A percentile compares a stretch with the other conserved stretches of the same genome.
Conservation (phyloP, 2,113 vertebrate genomes). For the Chamaea fasciata region DNA sequence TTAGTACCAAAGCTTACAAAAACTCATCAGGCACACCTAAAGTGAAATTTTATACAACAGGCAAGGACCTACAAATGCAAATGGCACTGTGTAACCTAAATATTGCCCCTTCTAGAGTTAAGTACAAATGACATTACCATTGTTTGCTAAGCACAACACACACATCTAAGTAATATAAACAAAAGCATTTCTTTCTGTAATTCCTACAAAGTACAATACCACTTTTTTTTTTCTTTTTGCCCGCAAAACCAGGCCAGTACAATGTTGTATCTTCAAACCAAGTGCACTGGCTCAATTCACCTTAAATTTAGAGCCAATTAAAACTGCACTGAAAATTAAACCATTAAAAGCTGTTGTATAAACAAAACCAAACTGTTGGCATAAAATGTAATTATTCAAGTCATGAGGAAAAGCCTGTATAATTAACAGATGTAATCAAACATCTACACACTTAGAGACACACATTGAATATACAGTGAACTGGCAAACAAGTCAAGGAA, state of each 20-base stretch:
- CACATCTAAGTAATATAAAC: neutral
- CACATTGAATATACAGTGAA: neutral
- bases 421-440: slow-evolving; percentile 44
- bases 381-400: slow-evolving; percentile 26
- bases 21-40: neutral
- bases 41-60: slow-evolving; percentile 53
- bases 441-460: slow-evolving; percentile 37
- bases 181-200: neutral
- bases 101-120: neutral
- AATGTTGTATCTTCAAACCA: neutral
- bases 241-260: neutral
- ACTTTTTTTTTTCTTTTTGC: neutral
- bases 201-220: neutral
- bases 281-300: slow-evolving; percentile 40
- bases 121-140: neutral
- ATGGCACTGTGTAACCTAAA: neutral
- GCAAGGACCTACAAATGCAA: neutral
- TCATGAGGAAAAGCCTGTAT: slow-evolving; percentile 35
- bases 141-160: neutral
- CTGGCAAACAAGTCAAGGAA: neutral
- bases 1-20: neutral
- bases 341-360: slow-evolving; percentile 46
- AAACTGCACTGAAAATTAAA: slow-evolving; percentile 34
- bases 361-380: slow-evolving; percentile 24
- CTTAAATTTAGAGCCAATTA: slow-evolving; percentile 50